A percentile compares a stretch with the other conserved stretches of the same genome.
phyloP scores from a whole-genome alignment of 2,113 vertebrate species.

The Serinus canaria region DNA sequence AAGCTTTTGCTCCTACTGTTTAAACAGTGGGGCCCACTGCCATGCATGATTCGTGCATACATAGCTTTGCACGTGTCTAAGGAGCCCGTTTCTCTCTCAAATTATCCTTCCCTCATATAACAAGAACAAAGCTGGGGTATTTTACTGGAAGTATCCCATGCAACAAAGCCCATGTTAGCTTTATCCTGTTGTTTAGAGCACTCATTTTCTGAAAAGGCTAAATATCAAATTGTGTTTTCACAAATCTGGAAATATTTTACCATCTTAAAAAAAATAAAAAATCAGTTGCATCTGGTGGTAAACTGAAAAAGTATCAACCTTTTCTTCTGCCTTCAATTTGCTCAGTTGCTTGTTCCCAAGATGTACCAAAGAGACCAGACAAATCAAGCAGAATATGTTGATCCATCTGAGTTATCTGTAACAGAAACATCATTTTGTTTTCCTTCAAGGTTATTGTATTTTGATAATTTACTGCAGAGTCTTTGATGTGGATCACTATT shows the following conservation, averaged over 20 bases:
- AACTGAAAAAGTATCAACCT: not conserved
- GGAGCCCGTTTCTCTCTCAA: not conserved
- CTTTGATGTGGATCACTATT: not conserved
- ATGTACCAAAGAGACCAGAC: not conserved
- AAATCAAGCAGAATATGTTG: not conserved
- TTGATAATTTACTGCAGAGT: not conserved
- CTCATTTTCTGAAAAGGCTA: not conserved
- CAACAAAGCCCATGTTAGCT: not conserved
- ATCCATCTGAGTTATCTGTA: not conserved
- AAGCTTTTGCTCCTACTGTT: not conserved
- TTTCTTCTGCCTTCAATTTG: not conserved
- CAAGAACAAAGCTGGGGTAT: not conserved
- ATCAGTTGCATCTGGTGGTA: rapidly evolving
- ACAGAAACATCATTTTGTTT: not conserved
- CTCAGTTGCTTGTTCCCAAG: not conserved
- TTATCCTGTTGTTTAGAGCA: not conserved
- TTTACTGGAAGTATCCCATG: not conserved
- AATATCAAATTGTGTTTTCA: not conserved
- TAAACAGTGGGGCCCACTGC: not conserved
- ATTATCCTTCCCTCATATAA: not conserved
- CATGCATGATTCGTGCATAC: rapidly evolving
- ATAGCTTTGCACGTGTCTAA: not conserved
- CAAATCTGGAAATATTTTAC: not conserved
- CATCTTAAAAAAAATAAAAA: not conserved
- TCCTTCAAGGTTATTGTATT: not conserved